Evolutionary conservation across 2,113 vertebrate species (phyloP).

Genomic region (Neolamprologus hecqui): DNA sequence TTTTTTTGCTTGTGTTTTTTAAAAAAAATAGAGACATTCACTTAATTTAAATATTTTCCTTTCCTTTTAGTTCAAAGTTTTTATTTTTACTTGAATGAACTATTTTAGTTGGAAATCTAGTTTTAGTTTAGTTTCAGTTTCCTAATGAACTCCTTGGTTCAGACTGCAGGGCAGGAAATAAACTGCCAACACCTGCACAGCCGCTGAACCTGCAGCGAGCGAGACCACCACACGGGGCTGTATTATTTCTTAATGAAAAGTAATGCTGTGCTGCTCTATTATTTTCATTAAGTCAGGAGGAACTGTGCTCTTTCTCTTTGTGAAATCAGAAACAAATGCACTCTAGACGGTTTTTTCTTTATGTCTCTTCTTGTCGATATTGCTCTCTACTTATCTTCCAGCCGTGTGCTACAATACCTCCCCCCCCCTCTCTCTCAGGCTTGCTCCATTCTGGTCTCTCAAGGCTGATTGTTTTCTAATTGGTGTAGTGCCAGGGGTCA

Average conservation of each 20-base stretch:
- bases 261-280: background rate
- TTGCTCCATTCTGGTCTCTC: slow-evolving; percentile 43
- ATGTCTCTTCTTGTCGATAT: background rate
- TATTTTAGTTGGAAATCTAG: background rate
- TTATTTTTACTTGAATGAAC: background rate
- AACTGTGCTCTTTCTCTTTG: background rate
- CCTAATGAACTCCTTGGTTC: background rate
- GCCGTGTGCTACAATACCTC: background rate
- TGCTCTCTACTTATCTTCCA: slow-evolving; percentile 7
- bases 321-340: background rate
- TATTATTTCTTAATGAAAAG: background rate
- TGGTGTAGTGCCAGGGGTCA: slow-evolving; percentile 67
- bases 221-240: background rate
- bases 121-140: background rate
- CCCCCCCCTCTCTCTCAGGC: background rate
- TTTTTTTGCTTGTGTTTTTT: no score
- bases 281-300: background rate
- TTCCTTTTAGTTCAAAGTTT: background rate
- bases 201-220: background rate
- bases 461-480: slow-evolving; percentile 73
- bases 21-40: no score
- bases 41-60: no score
- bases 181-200: background rate
- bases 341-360: background rate
- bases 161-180: background rate